Evolutionary conservation across 2,888 invertebrate genomes (phyloP), one percentile per base, ranked within the genome.

Genomic region (Mythimna ferrago): DNA sequence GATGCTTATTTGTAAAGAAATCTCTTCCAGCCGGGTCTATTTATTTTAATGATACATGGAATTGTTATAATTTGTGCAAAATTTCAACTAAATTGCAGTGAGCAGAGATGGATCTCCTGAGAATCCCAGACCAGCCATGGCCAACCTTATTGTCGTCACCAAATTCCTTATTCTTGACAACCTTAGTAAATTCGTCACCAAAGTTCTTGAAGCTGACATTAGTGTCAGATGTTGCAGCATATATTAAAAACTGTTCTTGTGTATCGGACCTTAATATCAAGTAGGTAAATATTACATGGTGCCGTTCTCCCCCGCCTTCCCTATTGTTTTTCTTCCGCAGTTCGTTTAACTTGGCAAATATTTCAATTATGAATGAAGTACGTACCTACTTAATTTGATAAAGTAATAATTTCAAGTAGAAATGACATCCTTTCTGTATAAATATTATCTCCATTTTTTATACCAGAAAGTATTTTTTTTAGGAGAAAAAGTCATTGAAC

Each of bases 281-380:
- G 78, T 77, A 56, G 38, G 26, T 78, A 82, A 84, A 86, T 89
- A 86, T 86, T 73, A 71, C 80, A 72, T 66, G 71, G 76, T 77
- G 73, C 71, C 71, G 38, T 61, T 63, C 70, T 75, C 69, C 76
- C 71, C 68, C 80, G n/a, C 44, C 53, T 63, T 63, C 76, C 75
- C 76, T 75, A 73, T 82, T 82, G 85, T 85, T 87, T 87, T 89
- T 86, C 86, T 89, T 85, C 73, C 74, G 63, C 81, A 78, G 78
- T 83, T 82, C 81, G 82, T 87, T 86, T 78, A 86, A 84, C 83
- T 87, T 87, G 81, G 80, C 84, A 85, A 88, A 88, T 90, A 85
- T 81, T 83, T 66, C 56, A 71, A 69, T 71, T 66, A 71, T 70
- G 48, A 76, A 84, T 69, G 35, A 75, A 53, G 61, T 71, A 48